Conservation (phyloP, 2,113 vertebrate species). For the Chroicocephalus ridibundus region DNA sequence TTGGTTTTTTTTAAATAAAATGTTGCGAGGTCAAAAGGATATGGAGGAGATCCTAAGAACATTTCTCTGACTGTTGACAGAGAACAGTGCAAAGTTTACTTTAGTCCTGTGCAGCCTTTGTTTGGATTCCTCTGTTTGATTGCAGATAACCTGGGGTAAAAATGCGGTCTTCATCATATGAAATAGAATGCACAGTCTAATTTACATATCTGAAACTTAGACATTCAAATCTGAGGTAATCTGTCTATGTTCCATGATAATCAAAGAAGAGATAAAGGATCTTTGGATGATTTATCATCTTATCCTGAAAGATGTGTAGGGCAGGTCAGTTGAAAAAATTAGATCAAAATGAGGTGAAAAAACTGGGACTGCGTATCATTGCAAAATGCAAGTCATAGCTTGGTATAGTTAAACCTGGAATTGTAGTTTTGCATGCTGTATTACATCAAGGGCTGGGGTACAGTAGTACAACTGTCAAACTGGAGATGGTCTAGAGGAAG, state of each 20-base stretch:
- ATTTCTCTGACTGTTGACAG: not conserved
- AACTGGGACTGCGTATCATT: accelerated
- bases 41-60: not conserved
- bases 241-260: not conserved
- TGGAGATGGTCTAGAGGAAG: not conserved
- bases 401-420: not conserved
- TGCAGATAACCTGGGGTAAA: not conserved
- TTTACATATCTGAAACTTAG: not conserved
- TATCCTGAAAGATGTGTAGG: not conserved
- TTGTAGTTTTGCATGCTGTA: not conserved
- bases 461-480: not conserved
- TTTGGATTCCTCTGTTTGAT: not conserved
- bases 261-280: not conserved
- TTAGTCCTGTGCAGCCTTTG: not conserved
- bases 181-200: not conserved
- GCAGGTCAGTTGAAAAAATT: not conserved
- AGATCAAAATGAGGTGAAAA: not conserved
- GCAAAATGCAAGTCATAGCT: not conserved
- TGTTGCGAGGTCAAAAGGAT: not conserved
- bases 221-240: not conserved
- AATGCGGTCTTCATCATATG: not conserved
- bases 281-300: not conserved
- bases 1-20: not conserved
- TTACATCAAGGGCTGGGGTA: not conserved
- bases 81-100: not conserved